These are phyloP conservation scores for Hypotaenidia philippensis DNA, from an alignment of 2,797 vertebrate genomes.

Conservation along the genomic window DNA sequence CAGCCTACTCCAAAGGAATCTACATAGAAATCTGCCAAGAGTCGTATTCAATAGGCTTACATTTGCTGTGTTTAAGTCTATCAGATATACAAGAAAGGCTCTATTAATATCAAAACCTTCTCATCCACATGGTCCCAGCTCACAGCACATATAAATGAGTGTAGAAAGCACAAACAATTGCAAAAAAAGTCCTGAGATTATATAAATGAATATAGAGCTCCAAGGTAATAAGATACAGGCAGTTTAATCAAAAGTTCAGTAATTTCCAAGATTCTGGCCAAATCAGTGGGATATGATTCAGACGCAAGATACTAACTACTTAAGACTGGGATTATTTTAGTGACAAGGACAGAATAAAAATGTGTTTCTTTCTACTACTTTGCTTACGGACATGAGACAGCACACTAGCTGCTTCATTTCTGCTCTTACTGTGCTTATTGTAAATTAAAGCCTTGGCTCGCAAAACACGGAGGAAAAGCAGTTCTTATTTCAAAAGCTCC, in stretches of 20 bases:
- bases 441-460: conserved; percentile 39
- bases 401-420: conserved; percentile 6
- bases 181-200: neutral
- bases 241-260: neutral
- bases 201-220: neutral
- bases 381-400: conserved; percentile 19
- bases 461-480: conserved; percentile 16
- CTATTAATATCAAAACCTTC: neutral
- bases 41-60: neutral
- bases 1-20: neutral
- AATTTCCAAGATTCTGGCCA: neutral
- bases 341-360: conserved; percentile 20
- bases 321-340: conserved; percentile 18
- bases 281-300: neutral
- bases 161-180: neutral
- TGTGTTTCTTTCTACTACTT: neutral
- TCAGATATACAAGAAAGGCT: neutral
- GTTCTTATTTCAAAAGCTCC: conserved; percentile 71
- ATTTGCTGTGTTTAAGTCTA: neutral
- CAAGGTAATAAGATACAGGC: neutral
- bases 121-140: neutral
- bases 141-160: neutral
- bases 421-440: neutral
- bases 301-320: neutral
- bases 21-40: neutral